A percentile compares a stretch with the other conserved stretches of the same genome.
Conservation (phyloP, 2,113 vertebrate genomes). For the Carollia perspicillata region DNA sequence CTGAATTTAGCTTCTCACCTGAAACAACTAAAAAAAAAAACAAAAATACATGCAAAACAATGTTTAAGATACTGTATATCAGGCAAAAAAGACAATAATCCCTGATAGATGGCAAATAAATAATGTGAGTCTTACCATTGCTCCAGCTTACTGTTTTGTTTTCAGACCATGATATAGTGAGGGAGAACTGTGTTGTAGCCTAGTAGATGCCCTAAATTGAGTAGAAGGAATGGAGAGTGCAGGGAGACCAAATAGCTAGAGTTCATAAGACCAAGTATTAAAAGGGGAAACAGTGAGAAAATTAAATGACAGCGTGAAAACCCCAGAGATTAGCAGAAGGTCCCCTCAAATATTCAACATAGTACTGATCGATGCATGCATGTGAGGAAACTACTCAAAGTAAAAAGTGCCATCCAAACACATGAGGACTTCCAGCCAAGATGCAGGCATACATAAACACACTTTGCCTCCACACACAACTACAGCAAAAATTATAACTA, state of each 20-base stretch:
- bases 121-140: background rate
- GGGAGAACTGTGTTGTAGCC: too few relatives aligned
- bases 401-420: background rate
- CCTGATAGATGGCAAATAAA: background rate
- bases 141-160: background rate
- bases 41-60: background rate
- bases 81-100: background rate
- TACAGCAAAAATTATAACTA: too few relatives aligned
- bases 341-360: background rate
- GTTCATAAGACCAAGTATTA: background rate
- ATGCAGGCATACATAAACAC: too few relatives aligned
- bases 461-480: too few relatives aligned
- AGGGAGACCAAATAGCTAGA: background rate
- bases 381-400: background rate
- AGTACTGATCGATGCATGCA: background rate
- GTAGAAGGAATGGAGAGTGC: background rate
- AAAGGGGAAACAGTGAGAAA: background rate
- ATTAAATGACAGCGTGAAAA: background rate
- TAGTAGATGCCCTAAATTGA: background rate
- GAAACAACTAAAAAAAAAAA: background rate
- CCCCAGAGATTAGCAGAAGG: background rate
- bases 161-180: background rate
- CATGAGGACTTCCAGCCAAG: background rate
- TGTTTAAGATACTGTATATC: background rate
- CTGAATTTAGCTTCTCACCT: background rate